These are phyloP conservation scores for Chrysolina americana DNA, from an alignment of 2,888 invertebrate genomes.

Conservation along the genomic window DNA sequence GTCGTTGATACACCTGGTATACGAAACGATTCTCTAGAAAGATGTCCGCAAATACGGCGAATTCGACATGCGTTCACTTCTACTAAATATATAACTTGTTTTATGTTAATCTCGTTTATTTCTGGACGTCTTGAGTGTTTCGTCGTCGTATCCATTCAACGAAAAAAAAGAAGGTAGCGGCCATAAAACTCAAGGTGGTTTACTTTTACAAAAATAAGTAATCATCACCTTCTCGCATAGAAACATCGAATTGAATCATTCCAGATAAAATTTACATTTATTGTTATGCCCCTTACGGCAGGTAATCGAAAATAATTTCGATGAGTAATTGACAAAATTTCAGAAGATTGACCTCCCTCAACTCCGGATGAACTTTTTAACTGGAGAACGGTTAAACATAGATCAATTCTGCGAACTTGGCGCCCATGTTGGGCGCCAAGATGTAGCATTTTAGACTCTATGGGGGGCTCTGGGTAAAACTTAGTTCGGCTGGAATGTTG, in stretches of 20 bases:
- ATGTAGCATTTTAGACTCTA: too few species aligned
- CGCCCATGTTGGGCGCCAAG: too few species aligned
- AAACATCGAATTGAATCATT: conserved; percentile 5
- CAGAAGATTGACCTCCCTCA: too few species aligned
- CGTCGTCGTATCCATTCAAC: neutral
- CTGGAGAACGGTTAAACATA: too few species aligned
- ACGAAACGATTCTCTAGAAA: neutral
- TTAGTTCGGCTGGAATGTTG: too few species aligned
- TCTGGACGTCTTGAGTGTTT: conserved; percentile 20
- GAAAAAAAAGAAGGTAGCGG: neutral
- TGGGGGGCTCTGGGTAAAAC: too few species aligned
- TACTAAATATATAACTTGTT: conserved; percentile 1
- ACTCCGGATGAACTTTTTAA: too few species aligned
- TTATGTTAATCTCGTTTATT: conserved; percentile 22
- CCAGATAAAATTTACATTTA: neutral
- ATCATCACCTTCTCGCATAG: conserved; percentile 3
- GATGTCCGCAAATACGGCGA: conserved; percentile 9
- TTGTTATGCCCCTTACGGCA: neutral
- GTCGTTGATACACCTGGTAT: neutral
- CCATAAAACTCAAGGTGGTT: conserved; percentile 17
- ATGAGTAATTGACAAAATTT: too few species aligned
- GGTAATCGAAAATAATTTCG: too few species aligned
- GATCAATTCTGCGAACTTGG: too few species aligned
- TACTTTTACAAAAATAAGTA: conserved; percentile 12
- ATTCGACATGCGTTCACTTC: conserved; percentile 14